These are phyloP conservation scores for Drosophila tani DNA, from an alignment of 1,140 invertebrate species.

Conservation along the genomic window DNA sequence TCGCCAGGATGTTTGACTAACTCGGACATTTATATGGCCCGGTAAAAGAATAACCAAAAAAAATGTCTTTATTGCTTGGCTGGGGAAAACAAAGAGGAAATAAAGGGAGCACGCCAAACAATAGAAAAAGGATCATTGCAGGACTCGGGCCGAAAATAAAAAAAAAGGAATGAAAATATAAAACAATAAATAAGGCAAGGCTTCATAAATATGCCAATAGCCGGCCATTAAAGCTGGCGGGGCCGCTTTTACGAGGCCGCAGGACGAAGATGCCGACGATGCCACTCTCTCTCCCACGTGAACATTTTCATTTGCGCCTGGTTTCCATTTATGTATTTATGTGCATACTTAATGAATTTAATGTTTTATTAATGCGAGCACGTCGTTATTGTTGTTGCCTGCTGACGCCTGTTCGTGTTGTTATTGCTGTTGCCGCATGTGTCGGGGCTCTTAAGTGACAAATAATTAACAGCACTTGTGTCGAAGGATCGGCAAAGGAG, in stretches of 20 bases:
- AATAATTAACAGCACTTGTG: conserved; percentile 82
- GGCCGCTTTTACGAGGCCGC: conserved; percentile 45
- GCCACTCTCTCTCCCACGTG: conserved; percentile 28
- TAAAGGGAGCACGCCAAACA: conserved; percentile 34
- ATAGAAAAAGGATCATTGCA: conserved; percentile 45
- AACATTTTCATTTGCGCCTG: conserved; percentile 48
- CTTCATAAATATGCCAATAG: conserved; percentile 78
- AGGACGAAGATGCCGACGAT: conserved; percentile 9
- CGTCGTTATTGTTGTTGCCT: conserved; percentile 37
- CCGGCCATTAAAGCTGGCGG: conserved; percentile 60
- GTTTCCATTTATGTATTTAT: conserved; percentile 75
- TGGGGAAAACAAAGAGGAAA: conserved; percentile 8
- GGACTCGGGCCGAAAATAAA: conserved; percentile 29
- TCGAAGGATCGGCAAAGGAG: conserved; percentile 22
- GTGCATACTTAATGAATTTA: conserved; percentile 77
- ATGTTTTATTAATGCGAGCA: conserved; percentile 79
- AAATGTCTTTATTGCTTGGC: conserved; percentile 55
- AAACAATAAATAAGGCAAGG: conserved; percentile 72
- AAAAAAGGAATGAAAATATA: conserved; percentile 46
- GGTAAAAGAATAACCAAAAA: conserved; percentile 24
- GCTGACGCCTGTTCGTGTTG: conserved; percentile 3
- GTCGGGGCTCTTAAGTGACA: conserved; percentile 74
- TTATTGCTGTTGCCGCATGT: conserved; percentile 57
- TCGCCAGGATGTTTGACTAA: conserved; percentile 66
- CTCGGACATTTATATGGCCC: conserved; percentile 66